Evolutionary conservation across 2,113 vertebrate species (phyloP), one percentile per base, ranked within the genome.

Genomic region (Ovis canadensis): DNA sequence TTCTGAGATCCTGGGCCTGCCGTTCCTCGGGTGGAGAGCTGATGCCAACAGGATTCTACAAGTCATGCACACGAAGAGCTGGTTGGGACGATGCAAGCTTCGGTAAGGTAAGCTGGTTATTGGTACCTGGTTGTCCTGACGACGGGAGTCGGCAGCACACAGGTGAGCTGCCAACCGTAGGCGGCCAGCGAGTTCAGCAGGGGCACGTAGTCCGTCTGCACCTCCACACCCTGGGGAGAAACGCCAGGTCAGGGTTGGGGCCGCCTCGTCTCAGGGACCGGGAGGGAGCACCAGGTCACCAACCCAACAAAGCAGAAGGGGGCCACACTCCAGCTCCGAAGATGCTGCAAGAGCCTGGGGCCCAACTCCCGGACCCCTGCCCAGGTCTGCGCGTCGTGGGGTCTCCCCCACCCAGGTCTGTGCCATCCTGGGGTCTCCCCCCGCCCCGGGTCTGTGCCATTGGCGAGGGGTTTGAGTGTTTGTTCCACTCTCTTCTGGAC

Each of bases 141-240:
- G 43, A 99, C 99, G 0, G 99, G 99, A 12, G 99, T 99, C 1
- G 99, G 99, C 96, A 99, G 99, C 95, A 99, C 99, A 5, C 99
- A 99, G 29, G 99, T 99, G 98, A 99, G 99, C 97, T 99, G 99
- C 99, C 99, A 99, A 88, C 99, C 99, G 0, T 99, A 99, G 1
- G 99, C 87, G 0, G 99, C 99, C 90, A 99, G 98, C 0, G 99
- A 99, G 98, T 99, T 99, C 96, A 99, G 99, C 98, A 99, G 99
- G 0, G 99, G 99, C 67, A 99, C 98, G 0, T 99, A 99, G 98
- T 99, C 99, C 0, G 99, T 99, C 98, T 99, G 99, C 98, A 99
- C 99, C 96, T 99, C 99, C 36, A 98, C 98, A 50, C 99, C 99
- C 99, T 99, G 1, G 95, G 96, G 96, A 96, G 96, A 96, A 95